Base-by-base conservation (phyloP, 2,888 invertebrate species). In the Kryphioiulus occultus region DNA sequence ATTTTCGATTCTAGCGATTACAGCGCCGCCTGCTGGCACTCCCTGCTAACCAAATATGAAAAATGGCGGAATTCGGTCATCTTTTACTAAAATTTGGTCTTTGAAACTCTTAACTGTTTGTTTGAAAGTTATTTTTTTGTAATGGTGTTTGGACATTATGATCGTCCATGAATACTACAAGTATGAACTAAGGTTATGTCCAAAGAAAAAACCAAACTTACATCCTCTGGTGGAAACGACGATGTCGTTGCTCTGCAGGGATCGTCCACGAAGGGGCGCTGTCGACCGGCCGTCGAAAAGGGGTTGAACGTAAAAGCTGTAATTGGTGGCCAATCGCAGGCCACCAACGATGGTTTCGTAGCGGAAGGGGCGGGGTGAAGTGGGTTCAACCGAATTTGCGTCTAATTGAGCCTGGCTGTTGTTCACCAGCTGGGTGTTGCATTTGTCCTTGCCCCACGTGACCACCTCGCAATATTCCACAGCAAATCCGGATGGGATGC, bases 221-320 rank as follows among this genome's bases (percentile, higher is more conserved):
- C 96, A 96, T 93, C 96, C 96, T 94, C 96, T 96, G 15, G 96
- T 96, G 42, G 96, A 95, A 88, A 96, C 94, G 44, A 95, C 94
- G 89, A 96, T 95, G 90, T 94, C 94, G 90, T 95, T 95, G 47
- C 22, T 10, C 19, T 47, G 42, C 39, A 86, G 86, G 17, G 86
- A 86, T 7, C 86, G 86, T n/a, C 42, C 86, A 7, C 86, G 22
- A n/a, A 86, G 32, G 19, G 44, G 3, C 0, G 12, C 42, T 7
- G 44, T 26, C 44, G 44, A 32, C 39, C 39, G 47, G 32, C 82
- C 44, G 26, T 87, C 89, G 89, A 89, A 84, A 89, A 94, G 92
- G 0, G 95, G 94, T 86, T 94, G 94, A 44, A 96, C 95, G 92
- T 96, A 95, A 91, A 96, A 95, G 86, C 95, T 95, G 91, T 96